Conservation (phyloP, 2,888 invertebrate genomes). For the Drosophila paranaensis region DNA sequence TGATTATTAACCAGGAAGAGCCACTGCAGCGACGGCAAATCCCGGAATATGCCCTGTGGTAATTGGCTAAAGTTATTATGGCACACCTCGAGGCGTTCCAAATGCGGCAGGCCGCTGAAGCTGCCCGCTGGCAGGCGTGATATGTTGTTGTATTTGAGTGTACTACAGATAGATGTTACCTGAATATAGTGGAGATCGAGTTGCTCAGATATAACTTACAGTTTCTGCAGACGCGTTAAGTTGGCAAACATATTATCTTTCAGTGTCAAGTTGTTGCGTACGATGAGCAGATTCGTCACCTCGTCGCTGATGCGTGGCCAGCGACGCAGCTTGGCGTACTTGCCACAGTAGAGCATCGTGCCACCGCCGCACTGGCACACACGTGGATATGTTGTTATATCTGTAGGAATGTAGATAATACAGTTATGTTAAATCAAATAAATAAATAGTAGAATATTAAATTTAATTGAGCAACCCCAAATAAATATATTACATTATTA, state of each 20-base stretch:
- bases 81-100: conserved; percentile 81
- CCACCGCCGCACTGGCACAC: conserved; percentile 75
- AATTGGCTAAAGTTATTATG: conserved; percentile 82
- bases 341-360: conserved; percentile 78
- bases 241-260: conserved; percentile 71
- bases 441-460: background rate
- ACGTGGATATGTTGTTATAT: conserved; percentile 83
- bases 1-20: conserved; percentile 85
- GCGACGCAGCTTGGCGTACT: conserved; percentile 65
- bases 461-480: too few species aligned
- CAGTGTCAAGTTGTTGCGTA: conserved; percentile 81
- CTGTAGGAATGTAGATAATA: conserved; percentile 46
- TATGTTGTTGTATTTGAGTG: conserved; percentile 83
- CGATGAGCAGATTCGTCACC: conserved; percentile 81
- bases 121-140: conserved; percentile 79
- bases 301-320: conserved; percentile 76
- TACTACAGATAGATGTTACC: conserved; percentile 55
- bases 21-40: conserved; percentile 85
- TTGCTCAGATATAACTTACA: conserved; percentile 66
- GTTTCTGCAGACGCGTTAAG: conserved; percentile 68
- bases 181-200: background rate
- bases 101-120: conserved; percentile 72
- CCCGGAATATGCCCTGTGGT: conserved; percentile 83
- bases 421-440: background rate
- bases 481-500: too few species aligned